Evolutionary conservation across 2,888 invertebrate genomes (phyloP).

Genomic region (Polydrusus pterygomalis): DNA sequence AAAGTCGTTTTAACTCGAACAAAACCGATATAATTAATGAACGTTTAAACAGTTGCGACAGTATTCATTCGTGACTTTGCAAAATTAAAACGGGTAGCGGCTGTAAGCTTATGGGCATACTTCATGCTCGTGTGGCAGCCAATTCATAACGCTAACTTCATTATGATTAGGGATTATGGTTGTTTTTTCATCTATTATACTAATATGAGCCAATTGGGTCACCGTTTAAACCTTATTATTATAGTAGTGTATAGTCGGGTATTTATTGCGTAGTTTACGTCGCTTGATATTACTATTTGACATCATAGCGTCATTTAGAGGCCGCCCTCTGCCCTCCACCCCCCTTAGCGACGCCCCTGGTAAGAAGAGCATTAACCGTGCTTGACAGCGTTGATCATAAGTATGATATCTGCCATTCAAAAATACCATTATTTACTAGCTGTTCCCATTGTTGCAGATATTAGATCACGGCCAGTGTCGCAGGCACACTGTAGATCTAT

Average conservation of each 20-base stretch:
- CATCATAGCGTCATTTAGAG: too few relatives aligned
- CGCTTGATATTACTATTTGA: background rate
- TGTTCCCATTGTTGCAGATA: too few relatives aligned
- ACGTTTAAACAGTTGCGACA: constrained; percentile 51
- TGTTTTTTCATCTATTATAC: constrained; percentile 36
- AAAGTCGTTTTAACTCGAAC: constrained; percentile 45
- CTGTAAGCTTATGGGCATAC: constrained; percentile 45
- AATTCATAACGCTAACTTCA: constrained; percentile 69
- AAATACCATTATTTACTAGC: too few relatives aligned
- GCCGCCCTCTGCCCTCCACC: too few relatives aligned
- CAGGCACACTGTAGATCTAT: too few relatives aligned
- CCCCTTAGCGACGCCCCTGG: too few relatives aligned
- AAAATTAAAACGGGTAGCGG: constrained; percentile 48
- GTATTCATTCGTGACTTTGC: constrained; percentile 53
- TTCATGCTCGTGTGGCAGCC: constrained; percentile 67
- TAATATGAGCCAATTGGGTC: constrained; percentile 36
- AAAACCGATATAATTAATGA: constrained; percentile 52
- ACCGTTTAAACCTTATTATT: too few relatives aligned
- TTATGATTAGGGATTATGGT: constrained; percentile 59
- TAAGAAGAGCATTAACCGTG: too few relatives aligned
- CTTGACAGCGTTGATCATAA: too few relatives aligned
- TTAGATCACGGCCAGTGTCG: too few relatives aligned
- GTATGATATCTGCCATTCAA: too few relatives aligned
- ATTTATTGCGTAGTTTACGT: background rate
- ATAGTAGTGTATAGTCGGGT: background rate